A percentile compares a stretch with the other conserved stretches of the same genome.
These are phyloP conservation scores for Festucalex cinctus DNA, from an alignment of 2,113 vertebrate species.

Conservation along the genomic window DNA sequence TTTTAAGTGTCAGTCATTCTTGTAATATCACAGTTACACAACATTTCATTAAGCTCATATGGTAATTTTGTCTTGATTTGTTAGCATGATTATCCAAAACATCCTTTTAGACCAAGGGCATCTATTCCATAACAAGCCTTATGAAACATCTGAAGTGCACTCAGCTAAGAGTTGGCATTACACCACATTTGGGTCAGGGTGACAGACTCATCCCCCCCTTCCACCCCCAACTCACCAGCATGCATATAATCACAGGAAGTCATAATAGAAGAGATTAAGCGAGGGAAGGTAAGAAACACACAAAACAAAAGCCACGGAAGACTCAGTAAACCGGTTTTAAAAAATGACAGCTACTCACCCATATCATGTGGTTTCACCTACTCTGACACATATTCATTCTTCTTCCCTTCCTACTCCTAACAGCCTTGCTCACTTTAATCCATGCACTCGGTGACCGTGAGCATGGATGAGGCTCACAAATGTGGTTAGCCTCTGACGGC, in stretches of 20 bases:
- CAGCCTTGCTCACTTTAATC: conserved; percentile 17
- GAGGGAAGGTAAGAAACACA: background rate
- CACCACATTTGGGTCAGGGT: conserved; percentile 56
- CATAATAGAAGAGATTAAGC: background rate
- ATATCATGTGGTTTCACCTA: conserved; percentile 50
- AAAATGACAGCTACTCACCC: conserved; percentile 53
- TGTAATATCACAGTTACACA: background rate
- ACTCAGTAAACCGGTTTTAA: background rate
- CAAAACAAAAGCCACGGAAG: background rate
- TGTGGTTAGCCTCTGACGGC: conserved; percentile 21
- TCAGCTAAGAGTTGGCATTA: conserved; percentile 22
- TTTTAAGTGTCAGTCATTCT: background rate
- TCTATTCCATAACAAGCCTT: conserved; percentile 55
- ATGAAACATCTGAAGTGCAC: conserved; percentile 48
- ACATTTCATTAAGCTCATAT: background rate
- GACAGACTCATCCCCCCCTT: conserved; percentile 13
- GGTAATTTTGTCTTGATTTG: background rate
- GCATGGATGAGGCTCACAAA: conserved; percentile 24
- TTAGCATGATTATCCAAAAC: background rate
- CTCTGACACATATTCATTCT: conserved; percentile 29
- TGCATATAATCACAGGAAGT: conserved; percentile 5
- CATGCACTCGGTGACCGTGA: background rate
- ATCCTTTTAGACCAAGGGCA: conserved; percentile 12
- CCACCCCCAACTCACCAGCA: background rate
- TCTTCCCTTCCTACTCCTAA: conserved; percentile 14